Evolutionary conservation across 2,113 vertebrate genomes (phyloP), one percentile per base, ranked within the genome.

Genomic region (Proterorhinus semilunaris): DNA sequence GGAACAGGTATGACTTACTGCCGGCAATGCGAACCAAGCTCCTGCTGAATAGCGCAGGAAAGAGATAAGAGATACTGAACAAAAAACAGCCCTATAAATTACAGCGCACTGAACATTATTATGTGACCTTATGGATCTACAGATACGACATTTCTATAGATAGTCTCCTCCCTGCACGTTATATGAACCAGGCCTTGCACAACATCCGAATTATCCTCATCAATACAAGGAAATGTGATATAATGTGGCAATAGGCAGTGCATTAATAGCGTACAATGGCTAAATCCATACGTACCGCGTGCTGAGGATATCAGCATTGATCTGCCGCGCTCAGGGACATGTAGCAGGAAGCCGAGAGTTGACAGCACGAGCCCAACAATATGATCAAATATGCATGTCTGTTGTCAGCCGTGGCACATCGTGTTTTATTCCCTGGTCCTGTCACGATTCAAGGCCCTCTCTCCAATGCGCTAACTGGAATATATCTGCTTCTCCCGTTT

Each of bases 351-450:
- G 61, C 65, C 51, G 57, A 58, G 63, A 42, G 45, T 46, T 65
- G 62, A 45, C 54, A 66, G 53, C 10, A 43, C 53, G 49, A 57
- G 57, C 16, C 44, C 15, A 6, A 10, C 58, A 13, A 71, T 64
- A 10, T 64, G 45, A 66, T 72, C n/a, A 72, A 72, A 72, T 66
- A 72, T 72, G 52, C 36, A 66, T 66, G 63, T 50, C n/a, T 48
- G 36, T 10, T 72, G 69, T 48, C 62, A 71, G 61, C 43, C 17
- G 42, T 21, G 69, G 9, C 58, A 61, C 36, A 61, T 44, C 36
- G 7, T 5, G 13, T 42, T 61, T 61, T 61, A 61, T 45, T 44
- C 58, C 21, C n/a, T 48, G 62, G 9, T 13, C 12, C 11, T 47
- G 15, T 11, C 44, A 47, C 46, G 44, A 63, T 63, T 48, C 16